phyloP scores from a whole-genome alignment of 2,113 vertebrate genomes.

The Plestiodon gilberti region DNA sequence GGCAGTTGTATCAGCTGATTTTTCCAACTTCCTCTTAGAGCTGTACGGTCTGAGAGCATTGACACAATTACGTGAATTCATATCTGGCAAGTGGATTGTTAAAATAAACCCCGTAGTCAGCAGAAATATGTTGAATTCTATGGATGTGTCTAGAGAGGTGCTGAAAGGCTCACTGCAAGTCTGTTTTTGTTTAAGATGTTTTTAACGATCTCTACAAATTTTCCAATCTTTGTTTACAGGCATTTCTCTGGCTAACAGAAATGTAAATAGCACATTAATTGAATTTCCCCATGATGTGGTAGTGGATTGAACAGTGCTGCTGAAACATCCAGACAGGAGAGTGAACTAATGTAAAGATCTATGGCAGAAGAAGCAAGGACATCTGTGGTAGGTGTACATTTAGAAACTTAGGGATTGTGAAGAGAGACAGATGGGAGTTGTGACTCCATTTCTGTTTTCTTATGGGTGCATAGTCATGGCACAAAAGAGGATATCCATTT shows the following conservation, averaged over 20 bases:
- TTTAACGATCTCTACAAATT: slow-evolving; percentile 37
- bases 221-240: slow-evolving; percentile 52
- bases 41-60: slow-evolving; percentile 16
- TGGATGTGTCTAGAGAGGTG: slow-evolving; percentile 24
- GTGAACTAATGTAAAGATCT: background rate
- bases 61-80: slow-evolving; percentile 21
- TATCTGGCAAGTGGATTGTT: slow-evolving; percentile 35
- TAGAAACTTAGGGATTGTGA: background rate
- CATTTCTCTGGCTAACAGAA: slow-evolving; percentile 57
- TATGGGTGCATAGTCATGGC: background rate
- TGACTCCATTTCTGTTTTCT: background rate
- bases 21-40: slow-evolving; percentile 1
- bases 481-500: background rate
- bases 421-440: background rate
- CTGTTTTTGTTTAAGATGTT: slow-evolving; percentile 58
- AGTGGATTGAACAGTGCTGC: slow-evolving; percentile 38
- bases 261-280: slow-evolving; percentile 60
- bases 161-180: slow-evolving; percentile 50
- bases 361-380: slow-evolving; percentile 35
- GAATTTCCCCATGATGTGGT: slow-evolving; percentile 52
- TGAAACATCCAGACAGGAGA: slow-evolving; percentile 46
- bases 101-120: slow-evolving; percentile 20
- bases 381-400: background rate
- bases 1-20: background rate
- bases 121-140: slow-evolving; percentile 23